Conservation (phyloP, 2,797 vertebrate species). For the Rallus crepitans region DNA sequence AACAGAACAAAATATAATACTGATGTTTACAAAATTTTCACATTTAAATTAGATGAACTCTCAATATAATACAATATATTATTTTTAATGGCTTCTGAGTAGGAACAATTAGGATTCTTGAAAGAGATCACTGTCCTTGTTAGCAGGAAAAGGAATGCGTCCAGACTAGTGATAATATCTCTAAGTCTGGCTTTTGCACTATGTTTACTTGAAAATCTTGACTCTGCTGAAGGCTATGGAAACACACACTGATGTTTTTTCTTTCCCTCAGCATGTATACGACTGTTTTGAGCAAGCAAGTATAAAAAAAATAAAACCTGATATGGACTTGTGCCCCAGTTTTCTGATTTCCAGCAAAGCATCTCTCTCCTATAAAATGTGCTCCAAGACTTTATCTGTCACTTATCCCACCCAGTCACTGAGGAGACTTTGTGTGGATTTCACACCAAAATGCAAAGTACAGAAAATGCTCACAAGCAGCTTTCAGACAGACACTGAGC, state of each 20-base stretch:
- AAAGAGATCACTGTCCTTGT: conserved; percentile 17
- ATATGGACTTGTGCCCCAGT: neutral
- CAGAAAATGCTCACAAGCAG: neutral
- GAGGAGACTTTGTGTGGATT: neutral
- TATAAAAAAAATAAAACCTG: neutral
- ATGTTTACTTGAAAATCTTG: neutral
- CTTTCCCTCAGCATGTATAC: neutral
- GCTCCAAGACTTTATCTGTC: neutral
- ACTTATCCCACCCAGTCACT: neutral
- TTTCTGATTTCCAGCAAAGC: neutral
- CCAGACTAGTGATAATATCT: neutral
- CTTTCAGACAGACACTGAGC: neutral
- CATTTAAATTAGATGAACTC: conserved; percentile 75
- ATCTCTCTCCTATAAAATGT: neutral
- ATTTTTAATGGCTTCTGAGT: conserved; percentile 47
- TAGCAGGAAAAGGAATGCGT: neutral
- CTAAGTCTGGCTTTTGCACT: neutral
- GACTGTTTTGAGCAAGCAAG: neutral
- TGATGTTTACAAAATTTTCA: conserved; percentile 76
- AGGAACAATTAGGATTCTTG: conserved; percentile 33
- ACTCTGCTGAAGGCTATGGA: neutral
- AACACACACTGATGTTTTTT: neutral
- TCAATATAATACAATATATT: conserved; percentile 40
- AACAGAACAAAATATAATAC: conserved; percentile 71
- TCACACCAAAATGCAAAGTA: neutral